These are phyloP conservation scores for Autographa gamma DNA, from an alignment of 2,888 invertebrate species.

Conservation along the genomic window DNA sequence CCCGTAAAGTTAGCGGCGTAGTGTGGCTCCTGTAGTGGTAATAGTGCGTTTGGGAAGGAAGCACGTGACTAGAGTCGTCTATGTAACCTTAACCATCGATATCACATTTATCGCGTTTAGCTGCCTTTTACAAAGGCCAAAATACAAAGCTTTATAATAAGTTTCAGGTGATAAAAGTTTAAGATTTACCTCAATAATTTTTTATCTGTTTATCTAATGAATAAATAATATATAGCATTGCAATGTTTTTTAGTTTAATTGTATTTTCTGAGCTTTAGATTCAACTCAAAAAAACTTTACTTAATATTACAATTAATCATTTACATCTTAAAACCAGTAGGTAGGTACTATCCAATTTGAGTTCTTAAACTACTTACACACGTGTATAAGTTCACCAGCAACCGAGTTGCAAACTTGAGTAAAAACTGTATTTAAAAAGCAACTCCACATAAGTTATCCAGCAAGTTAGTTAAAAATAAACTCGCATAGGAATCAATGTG, in stretches of 20 bases:
- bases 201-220: neutral
- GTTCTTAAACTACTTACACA: neutral
- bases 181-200: neutral
- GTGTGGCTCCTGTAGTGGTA: conserved; percentile 65
- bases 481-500: conserved; percentile 73
- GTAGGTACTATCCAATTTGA: too few relatives aligned
- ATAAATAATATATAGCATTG: too few relatives aligned
- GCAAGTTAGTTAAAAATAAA: conserved; percentile 50
- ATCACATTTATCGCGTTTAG: conserved; percentile 52
- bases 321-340: too few relatives aligned
- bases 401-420: neutral
- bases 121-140: conserved; percentile 7
- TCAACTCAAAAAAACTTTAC: neutral
- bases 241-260: neutral
- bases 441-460: neutral
- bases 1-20: conserved; percentile 68
- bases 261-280: neutral
- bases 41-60: conserved; percentile 63
- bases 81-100: conserved; percentile 52
- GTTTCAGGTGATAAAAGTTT: neutral
- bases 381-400: neutral
- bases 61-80: conserved; percentile 61
- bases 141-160: neutral
- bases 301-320: too few relatives aligned
- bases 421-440: neutral